Percentiles rank a stretch among this genome's conserved stretches.
Evolutionary conservation across 2,113 vertebrate genomes (phyloP).

Genomic region (Gymnorhina tibicen): DNA sequence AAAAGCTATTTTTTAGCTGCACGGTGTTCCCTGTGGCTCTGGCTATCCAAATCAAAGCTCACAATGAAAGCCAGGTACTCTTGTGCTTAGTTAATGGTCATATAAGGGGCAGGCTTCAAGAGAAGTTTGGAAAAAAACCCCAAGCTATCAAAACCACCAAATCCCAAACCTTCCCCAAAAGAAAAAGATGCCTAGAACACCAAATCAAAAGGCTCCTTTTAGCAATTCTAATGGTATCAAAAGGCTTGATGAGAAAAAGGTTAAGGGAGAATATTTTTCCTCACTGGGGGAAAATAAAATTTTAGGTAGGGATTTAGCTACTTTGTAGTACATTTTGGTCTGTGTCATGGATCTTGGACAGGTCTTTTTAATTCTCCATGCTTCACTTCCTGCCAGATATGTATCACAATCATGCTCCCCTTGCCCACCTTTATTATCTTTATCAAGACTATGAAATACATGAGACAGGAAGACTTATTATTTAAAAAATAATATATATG

Average conservation of each 20-base stretch:
- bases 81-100: not conserved
- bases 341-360: not conserved
- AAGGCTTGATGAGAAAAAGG: not conserved
- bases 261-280: not conserved
- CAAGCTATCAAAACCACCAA: not conserved
- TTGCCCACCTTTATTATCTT: not conserved
- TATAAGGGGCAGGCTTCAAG: not conserved
- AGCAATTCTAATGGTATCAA: not conserved
- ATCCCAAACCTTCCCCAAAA: not conserved
- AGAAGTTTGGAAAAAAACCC: too few relatives aligned
- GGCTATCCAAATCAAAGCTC: not conserved
- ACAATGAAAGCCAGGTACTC: not conserved
- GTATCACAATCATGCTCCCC: not conserved
- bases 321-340: not conserved
- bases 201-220: not conserved
- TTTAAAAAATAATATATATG: not conserved
- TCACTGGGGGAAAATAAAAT: not conserved
- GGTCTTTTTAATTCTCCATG: not conserved
- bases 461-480: not conserved
- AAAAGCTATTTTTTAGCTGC: not conserved
- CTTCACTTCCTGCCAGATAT: not conserved
- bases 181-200: not conserved
- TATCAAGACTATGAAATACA: not conserved
- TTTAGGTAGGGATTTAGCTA: not conserved
- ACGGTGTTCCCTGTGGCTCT: not conserved